phyloP scores from a whole-genome alignment of 1,140 invertebrate species.

The Sycophaga agraensis region DNA sequence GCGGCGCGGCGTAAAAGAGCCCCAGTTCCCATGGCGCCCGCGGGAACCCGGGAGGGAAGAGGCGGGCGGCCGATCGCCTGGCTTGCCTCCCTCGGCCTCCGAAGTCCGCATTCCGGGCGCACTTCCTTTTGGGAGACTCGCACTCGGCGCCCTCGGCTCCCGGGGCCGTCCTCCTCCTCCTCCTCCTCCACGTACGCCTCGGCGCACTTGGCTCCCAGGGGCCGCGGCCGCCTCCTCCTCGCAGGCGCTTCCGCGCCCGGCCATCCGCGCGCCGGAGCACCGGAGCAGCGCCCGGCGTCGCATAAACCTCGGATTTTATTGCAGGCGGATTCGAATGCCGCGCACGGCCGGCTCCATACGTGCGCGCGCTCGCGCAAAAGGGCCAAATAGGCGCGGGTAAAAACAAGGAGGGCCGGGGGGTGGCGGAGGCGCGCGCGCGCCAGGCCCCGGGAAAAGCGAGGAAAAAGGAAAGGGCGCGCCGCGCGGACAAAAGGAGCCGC shows the following conservation, averaged over 20 bases:
- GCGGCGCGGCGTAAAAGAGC: no score
- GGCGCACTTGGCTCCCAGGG: no score
- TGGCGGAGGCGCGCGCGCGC: conserved; percentile 9
- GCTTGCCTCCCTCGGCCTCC: background rate
- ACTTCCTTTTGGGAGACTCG: conserved; percentile 21
- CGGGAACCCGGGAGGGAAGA: no score
- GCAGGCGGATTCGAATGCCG: conserved; percentile 57
- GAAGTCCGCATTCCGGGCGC: conserved; percentile 12
- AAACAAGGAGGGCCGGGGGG: conserved; percentile 7
- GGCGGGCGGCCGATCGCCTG: no score
- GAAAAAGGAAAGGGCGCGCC: conserved; percentile 24
- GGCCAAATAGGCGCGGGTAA: conserved; percentile 12
- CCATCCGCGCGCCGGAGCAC: no score
- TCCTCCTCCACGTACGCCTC: no score
- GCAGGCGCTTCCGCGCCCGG: no score
- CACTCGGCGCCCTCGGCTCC: conserved; percentile 29
- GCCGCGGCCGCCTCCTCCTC: no score
- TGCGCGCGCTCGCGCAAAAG: conserved; percentile 11
- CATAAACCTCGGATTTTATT: conserved; percentile 58
- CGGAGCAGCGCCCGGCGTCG: conserved; percentile 45
- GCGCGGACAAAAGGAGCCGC: conserved; percentile 23
- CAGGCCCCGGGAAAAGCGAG: background rate
- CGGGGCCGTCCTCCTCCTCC: no score
- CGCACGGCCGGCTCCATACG: conserved; percentile 31
- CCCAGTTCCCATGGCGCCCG: no score